A percentile compares a stretch with the other conserved stretches of the same genome.
These are phyloP conservation scores for Asobara japonica DNA, from an alignment of 1,140 invertebrate species.

Conservation along the genomic window DNA sequence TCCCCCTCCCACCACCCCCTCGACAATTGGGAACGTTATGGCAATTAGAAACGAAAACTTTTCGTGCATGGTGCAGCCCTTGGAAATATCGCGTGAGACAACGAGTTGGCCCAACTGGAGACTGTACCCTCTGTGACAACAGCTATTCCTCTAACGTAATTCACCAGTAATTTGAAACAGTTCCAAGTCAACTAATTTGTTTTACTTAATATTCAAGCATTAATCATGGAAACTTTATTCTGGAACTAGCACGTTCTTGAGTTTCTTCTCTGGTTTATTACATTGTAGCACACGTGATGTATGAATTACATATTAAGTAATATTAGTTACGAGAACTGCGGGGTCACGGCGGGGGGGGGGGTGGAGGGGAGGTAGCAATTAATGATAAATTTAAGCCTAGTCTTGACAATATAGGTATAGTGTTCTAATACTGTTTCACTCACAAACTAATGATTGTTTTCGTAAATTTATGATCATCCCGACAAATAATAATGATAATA, in stretches of 20 bases:
- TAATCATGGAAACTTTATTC: slow-evolving; percentile 7
- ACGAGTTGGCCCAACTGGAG: neutral
- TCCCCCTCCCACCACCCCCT: neutral
- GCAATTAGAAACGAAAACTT: slow-evolving; percentile 20
- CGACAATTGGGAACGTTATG: neutral
- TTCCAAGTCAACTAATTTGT: slow-evolving; percentile 26
- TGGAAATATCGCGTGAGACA: slow-evolving; percentile 8
- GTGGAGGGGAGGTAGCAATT: too few relatives aligned
- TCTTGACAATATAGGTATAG: neutral
- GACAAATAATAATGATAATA: too few relatives aligned
- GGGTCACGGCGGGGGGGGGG: neutral
- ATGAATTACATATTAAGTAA: neutral
- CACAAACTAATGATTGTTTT: too few relatives aligned
- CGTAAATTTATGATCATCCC: too few relatives aligned
- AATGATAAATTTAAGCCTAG: neutral
- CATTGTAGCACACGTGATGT: neutral
- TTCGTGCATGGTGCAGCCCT: neutral
- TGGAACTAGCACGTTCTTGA: slow-evolving; percentile 9
- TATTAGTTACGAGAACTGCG: neutral
- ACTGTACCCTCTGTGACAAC: slow-evolving; percentile 26
- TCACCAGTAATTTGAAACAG: slow-evolving; percentile 28
- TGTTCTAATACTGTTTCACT: too few relatives aligned
- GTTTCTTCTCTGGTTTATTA: slow-evolving; percentile 21
- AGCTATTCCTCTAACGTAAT: slow-evolving; percentile 19
- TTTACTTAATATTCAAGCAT: slow-evolving; percentile 15